Evolutionary conservation across 2,797 vertebrate genomes (phyloP).

Genomic region (Sylvilagus floridanus): DNA sequence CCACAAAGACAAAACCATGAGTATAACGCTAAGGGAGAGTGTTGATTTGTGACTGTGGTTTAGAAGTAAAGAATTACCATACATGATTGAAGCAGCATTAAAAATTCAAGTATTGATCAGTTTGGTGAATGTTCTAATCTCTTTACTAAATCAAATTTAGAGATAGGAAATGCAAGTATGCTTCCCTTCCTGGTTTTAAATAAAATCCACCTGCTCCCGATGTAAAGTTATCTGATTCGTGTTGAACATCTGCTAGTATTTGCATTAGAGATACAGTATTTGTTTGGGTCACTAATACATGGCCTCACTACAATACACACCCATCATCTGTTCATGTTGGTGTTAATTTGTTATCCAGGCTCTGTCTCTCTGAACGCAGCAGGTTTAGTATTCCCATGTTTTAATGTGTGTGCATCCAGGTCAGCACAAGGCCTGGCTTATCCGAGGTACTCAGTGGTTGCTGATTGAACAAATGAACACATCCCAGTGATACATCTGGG

Average conservation of each 20-base stretch:
- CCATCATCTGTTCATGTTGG: background rate
- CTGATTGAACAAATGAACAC: background rate
- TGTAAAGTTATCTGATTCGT: background rate
- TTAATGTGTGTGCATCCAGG: background rate
- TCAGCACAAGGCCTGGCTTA: background rate
- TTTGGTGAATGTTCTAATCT: background rate
- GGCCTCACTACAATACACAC: background rate
- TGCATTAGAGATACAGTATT: background rate
- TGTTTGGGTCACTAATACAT: background rate
- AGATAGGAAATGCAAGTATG: background rate
- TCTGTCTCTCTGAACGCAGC: background rate
- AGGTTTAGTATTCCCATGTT: background rate
- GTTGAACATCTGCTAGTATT: background rate
- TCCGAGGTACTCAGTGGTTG: background rate
- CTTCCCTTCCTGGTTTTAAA: background rate
- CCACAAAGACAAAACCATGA: background rate
- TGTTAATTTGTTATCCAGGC: background rate
- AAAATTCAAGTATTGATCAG: background rate
- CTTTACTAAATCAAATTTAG: background rate
- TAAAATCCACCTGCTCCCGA: background rate
- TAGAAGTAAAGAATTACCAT: background rate
- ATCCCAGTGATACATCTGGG: accelerated
- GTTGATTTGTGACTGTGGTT: background rate
- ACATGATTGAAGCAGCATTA: background rate
- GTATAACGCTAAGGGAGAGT: background rate